Base-by-base conservation (phyloP, 2,113 vertebrate genomes). In the Eolophus roseicapilla region DNA sequence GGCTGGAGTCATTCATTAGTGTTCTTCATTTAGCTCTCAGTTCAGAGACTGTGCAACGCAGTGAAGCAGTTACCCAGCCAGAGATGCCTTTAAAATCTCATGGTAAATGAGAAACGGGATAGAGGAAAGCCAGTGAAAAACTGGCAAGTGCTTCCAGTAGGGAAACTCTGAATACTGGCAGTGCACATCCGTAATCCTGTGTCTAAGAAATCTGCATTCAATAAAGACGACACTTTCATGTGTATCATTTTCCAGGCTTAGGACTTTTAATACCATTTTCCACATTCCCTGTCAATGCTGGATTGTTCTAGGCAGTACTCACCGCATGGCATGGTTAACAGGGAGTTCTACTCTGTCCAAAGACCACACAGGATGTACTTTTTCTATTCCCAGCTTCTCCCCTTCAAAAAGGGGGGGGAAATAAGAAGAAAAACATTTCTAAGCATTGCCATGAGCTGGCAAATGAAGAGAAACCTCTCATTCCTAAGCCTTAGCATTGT, bases 341-440 rank as follows among this genome's bases (percentile, higher is more conserved):
- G 80, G 3, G 64, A 88, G 88, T 76, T 90, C 35, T 86, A 85
- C 81, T 73, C 41, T 44, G 53, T 59, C 27, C 37, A 31, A 75
- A 78, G 90, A 94, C 93, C 82, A 96, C 96, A 96, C 83, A 94
- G 88, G 82, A 84, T 3, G 33, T n/a, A 25, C 29, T 71, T 86
- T 77, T 86, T 70, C 76, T 92, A 17, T 25, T 90, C 43, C 17
- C 60, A 70, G 50, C 10, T 77, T 86, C 49, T 74, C 63, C 71
- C 35, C 27, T 74, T 46, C 53, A 82, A 65, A 63, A 59, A 35
- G 20, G 57, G 15, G 2, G 10, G 13, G 1, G 28, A 2, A 64
- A n/a, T 11, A 80, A 62, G 24, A 24, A 75, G 39, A 35, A 73
- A 50, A 47, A 28, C n/a, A 59, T 47, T 79, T 69, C 24, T 33